These are phyloP conservation scores for Muscicapa striata DNA, from an alignment of 2,797 vertebrate species.

Conservation along the genomic window DNA sequence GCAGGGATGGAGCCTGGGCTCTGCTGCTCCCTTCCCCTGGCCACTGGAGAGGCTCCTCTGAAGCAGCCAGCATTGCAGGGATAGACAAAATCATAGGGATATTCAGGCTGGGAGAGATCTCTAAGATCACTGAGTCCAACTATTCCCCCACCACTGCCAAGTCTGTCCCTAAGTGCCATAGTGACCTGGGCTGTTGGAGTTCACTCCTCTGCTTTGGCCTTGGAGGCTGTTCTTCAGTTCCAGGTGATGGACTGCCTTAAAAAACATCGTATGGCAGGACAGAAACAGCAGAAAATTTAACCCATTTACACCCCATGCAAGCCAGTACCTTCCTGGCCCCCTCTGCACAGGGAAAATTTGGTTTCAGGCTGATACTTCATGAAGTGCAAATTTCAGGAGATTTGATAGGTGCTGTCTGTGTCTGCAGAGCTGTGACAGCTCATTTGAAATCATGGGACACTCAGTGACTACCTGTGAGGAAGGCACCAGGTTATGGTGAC, in stretches of 20 bases:
- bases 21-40: not conserved
- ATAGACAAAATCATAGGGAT: not conserved
- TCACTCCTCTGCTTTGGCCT: not conserved
- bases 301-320: fast-evolving
- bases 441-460: not conserved
- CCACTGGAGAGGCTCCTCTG: not conserved
- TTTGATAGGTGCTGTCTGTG: not conserved
- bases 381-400: not conserved
- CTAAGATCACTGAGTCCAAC: not conserved
- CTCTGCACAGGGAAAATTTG: not conserved
- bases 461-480: not conserved
- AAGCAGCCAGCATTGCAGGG: not conserved
- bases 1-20: not conserved
- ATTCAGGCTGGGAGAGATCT: not conserved
- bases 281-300: not conserved
- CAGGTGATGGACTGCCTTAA: not conserved
- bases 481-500: not conserved
- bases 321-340: not conserved
- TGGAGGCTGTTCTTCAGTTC: not conserved
- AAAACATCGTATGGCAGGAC: not conserved
- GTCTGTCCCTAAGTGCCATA: not conserved
- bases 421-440: not conserved
- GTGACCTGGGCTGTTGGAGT: not conserved
- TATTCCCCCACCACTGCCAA: not conserved
- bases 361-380: not conserved